A percentile compares a stretch with the other conserved stretches of the same genome.
phyloP scores from a whole-genome alignment of 2,113 vertebrate genomes.

The Fulica atra region DNA sequence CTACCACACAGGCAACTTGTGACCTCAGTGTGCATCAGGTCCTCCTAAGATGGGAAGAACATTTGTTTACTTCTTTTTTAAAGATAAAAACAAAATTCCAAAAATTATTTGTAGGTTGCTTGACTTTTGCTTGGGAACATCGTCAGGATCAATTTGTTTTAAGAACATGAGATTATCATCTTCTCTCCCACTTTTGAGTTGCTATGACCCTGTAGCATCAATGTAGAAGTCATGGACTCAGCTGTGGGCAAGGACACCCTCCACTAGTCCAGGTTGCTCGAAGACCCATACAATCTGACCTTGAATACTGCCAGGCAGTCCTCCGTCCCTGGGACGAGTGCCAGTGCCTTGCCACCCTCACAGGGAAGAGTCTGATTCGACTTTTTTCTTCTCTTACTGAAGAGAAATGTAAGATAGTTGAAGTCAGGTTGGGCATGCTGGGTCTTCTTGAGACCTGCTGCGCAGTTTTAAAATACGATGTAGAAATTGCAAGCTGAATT shows the following conservation, averaged over 20 bases:
- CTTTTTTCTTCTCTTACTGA: background rate
- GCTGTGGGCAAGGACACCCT: background rate
- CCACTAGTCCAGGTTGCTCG: too few species aligned
- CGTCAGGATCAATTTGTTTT: background rate
- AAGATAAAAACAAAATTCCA: background rate
- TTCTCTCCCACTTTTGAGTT: background rate
- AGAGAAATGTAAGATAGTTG: background rate
- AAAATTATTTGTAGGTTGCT: background rate
- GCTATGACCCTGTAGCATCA: background rate
- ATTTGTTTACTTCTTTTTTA: fast-evolving
- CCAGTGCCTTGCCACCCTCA: too few species aligned
- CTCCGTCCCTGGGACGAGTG: too few species aligned
- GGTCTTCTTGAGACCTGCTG: background rate
- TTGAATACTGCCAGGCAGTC: too few species aligned
- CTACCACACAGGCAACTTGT: fast-evolving
- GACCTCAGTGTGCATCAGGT: background rate
- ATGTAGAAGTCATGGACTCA: background rate
- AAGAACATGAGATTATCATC: fast-evolving
- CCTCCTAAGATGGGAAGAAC: background rate
- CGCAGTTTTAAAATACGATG: background rate
- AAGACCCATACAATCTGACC: too few species aligned
- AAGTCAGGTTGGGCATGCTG: background rate
- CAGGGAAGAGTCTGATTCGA: background rate
- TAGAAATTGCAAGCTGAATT: background rate
- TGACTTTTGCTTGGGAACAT: background rate